phyloP scores from a whole-genome alignment of 2,113 vertebrate genomes.

The Loxodonta africana region DNA sequence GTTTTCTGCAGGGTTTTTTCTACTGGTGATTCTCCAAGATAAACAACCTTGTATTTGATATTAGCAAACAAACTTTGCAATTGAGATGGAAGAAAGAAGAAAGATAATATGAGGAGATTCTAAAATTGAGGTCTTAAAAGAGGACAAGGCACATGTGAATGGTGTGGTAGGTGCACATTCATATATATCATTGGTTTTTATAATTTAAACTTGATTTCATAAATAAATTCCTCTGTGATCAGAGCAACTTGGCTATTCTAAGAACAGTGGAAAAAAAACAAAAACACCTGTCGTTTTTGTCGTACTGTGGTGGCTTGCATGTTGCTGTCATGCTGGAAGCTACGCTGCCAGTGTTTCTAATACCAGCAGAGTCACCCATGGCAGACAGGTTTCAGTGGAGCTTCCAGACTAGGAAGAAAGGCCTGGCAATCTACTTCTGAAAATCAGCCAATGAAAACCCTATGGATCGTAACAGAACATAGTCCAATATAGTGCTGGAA shows the following conservation, averaged over 20 bases:
- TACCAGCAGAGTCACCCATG: no score
- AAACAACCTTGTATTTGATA: not conserved
- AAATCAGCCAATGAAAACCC: no score
- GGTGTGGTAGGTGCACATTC: not conserved
- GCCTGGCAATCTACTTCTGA: no score
- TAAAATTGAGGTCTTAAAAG: not conserved
- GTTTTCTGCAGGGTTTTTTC: not conserved
- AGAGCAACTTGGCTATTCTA: no score
- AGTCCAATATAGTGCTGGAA: no score
- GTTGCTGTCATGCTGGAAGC: no score
- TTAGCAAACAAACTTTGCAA: not conserved
- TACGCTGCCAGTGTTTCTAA: no score
- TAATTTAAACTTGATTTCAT: not conserved
- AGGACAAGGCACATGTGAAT: fast-evolving
- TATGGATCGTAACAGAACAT: no score
- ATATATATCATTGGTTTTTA: not conserved
- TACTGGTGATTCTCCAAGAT: not conserved
- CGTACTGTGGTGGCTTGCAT: no score
- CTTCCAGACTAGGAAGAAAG: no score
- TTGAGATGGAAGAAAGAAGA: not conserved
- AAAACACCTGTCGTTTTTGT: no score
- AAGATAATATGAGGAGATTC: not conserved
- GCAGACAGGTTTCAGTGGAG: no score
- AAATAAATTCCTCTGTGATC: not conserved
- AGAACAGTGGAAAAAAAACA: not conserved